Conservation (phyloP, 2,797 vertebrate genomes). For the Neoniphon sammara region DNA sequence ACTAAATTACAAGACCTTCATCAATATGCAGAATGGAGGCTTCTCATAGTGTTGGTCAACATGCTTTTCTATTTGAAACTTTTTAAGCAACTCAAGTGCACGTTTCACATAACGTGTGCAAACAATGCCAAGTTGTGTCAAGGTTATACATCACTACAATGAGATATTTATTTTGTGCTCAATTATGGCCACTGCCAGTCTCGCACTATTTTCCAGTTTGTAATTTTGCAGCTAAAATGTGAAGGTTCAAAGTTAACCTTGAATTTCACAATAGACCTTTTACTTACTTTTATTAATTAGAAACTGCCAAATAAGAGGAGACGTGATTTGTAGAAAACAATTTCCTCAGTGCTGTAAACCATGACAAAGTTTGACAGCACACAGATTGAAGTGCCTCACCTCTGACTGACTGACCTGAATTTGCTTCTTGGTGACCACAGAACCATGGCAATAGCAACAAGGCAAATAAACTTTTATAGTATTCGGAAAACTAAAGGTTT, state of each 20-base stretch:
- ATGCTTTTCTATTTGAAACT: no score
- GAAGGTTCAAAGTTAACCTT: slow-evolving; percentile 47
- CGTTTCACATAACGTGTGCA: no score
- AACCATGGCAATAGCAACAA: slow-evolving; percentile 6
- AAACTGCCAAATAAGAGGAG: slow-evolving; percentile 9
- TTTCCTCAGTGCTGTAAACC: slow-evolving; percentile 27
- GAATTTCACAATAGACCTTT: slow-evolving; percentile 42
- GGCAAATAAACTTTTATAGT: slow-evolving; percentile 10
- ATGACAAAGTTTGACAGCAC: slow-evolving; percentile 16
- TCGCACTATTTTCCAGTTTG: no score
- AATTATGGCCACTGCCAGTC: no score
- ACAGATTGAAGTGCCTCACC: slow-evolving; percentile 12
- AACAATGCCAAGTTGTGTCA: no score
- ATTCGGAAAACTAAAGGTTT: slow-evolving; percentile 21
- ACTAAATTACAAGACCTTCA: no score
- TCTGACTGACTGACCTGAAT: slow-evolving; percentile 28
- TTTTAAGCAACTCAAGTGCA: no score
- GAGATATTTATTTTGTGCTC: no score
- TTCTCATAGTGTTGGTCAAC: no score
- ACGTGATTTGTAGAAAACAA: slow-evolving; percentile 36
- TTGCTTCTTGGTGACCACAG: not conserved
- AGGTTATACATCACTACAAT: no score
- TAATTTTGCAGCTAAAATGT: slow-evolving; percentile 6
- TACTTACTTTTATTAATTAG: slow-evolving; percentile 30
- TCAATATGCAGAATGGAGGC: no score